Percentiles rank a stretch among this genome's conserved stretches.
phyloP scores from a whole-genome alignment of 2,888 invertebrate genomes.

The Drosophila subsilvestris region DNA sequence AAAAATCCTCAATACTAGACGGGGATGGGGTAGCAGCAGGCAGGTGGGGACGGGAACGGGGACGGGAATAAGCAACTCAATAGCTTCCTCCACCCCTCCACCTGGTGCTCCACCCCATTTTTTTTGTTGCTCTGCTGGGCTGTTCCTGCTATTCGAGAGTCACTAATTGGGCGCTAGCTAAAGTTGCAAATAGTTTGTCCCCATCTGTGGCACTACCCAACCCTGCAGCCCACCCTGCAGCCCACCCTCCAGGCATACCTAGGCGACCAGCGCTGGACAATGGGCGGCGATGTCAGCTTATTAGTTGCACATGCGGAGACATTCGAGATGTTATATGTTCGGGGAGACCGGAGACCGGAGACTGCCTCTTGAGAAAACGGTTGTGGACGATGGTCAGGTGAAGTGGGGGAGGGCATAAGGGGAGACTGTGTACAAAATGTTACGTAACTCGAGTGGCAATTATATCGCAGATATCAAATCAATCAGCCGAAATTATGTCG shows the following conservation, averaged over 20 bases:
- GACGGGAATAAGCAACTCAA: constrained; percentile 28
- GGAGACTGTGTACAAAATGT: neutral
- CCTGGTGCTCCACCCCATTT: neutral
- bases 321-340: constrained; percentile 27
- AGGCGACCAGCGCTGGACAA: constrained; percentile 33
- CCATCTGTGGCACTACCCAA: constrained; percentile 11
- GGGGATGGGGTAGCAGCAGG: constrained; percentile 5
- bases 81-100: constrained; percentile 1
- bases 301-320: constrained; percentile 43
- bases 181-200: constrained; percentile 70
- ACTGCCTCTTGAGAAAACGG: neutral
- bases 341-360: too few relatives aligned
- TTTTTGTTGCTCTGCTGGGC: neutral
- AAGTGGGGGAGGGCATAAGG: too few relatives aligned
- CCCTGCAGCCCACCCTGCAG: neutral
- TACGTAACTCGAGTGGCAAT: constrained; percentile 39
- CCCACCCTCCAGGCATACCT: neutral
- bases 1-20: constrained; percentile 48
- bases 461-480: constrained; percentile 35
- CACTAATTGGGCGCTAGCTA: constrained; percentile 71
- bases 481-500: neutral
- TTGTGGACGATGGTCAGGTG: too few relatives aligned
- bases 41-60: too few relatives aligned
- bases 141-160: constrained; percentile 65
- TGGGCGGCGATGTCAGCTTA: constrained; percentile 37